A percentile compares a stretch with the other conserved stretches of the same genome.
These are phyloP conservation scores for Oryzias melastigma DNA, from an alignment of 2,113 vertebrate species.

Conservation along the genomic window DNA sequence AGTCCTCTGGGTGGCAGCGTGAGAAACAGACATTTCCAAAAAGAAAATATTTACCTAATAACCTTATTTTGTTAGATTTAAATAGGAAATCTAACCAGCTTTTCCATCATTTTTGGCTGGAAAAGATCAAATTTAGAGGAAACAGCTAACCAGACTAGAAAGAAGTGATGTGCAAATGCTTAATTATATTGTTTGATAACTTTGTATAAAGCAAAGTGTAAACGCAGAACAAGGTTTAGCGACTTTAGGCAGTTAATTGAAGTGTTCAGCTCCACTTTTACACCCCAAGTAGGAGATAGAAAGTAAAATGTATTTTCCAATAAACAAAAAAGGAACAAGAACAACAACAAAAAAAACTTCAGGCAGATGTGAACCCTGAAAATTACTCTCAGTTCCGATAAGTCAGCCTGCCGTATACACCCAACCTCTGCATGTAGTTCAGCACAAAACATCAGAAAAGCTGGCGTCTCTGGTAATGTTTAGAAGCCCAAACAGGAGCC, in stretches of 20 bases:
- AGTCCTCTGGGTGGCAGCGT: slow-evolving; percentile 82
- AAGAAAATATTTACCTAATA: neutral
- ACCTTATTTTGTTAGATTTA: neutral
- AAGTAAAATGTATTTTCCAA: neutral
- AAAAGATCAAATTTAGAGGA: too few species aligned
- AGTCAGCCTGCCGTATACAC: too few species aligned
- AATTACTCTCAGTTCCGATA: too few species aligned
- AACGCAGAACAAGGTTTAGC: too few species aligned
- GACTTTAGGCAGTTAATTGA: too few species aligned
- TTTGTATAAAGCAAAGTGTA: too few species aligned
- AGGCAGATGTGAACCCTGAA: too few species aligned
- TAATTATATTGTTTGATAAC: too few species aligned
- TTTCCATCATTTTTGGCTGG: too few species aligned
- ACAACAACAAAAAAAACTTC: neutral
- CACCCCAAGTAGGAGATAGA: neutral
- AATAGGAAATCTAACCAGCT: neutral
- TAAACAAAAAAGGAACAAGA: neutral
- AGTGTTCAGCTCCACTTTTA: neutral
- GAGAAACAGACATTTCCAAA: slow-evolving; percentile 3
- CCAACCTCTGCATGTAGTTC: too few species aligned
- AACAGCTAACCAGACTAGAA: too few species aligned
- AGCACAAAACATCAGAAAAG: neutral
- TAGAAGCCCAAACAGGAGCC: neutral
- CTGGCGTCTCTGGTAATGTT: neutral
- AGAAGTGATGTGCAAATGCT: too few species aligned